A percentile compares a stretch with the other conserved stretches of the same genome.
phyloP scores from a whole-genome alignment of 2,113 vertebrate species.

The Eclectus roratus region DNA sequence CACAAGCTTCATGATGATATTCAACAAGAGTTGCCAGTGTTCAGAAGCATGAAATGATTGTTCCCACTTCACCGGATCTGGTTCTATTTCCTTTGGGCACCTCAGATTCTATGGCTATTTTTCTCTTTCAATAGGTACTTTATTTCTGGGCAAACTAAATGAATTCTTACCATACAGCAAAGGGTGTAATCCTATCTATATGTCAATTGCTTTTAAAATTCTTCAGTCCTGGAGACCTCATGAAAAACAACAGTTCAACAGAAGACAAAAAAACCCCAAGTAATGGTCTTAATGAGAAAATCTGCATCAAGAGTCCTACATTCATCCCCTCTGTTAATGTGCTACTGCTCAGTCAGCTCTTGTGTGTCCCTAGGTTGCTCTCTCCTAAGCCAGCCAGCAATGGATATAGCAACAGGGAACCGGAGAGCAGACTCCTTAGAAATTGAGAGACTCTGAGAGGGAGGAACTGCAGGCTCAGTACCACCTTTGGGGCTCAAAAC shows the following conservation, averaged over 20 bases:
- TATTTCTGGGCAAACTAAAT: background rate
- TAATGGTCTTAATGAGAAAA: background rate
- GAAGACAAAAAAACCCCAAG: background rate
- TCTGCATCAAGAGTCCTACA: background rate
- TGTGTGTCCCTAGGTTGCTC: background rate
- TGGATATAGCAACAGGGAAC: background rate
- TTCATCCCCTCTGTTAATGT: background rate
- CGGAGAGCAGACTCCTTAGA: background rate
- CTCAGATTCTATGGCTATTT: background rate
- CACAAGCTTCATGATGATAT: background rate
- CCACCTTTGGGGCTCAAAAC: background rate
- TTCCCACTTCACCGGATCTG: background rate
- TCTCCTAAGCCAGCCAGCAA: background rate
- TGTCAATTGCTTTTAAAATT: background rate
- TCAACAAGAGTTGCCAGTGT: background rate
- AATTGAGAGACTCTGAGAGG: background rate
- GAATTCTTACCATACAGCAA: background rate
- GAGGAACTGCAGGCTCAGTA: background rate
- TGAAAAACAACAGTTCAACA: background rate
- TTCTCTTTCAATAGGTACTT: background rate
- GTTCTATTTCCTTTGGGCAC: slow-evolving; percentile 26
- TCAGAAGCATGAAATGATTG: slow-evolving; percentile 16
- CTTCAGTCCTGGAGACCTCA: background rate
- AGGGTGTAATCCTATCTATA: background rate
- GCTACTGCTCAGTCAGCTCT: background rate